A percentile compares a stretch with the other conserved stretches of the same genome.
phyloP scores from a whole-genome alignment of 2,888 invertebrate species.

The Tanytarsus gracilentus region DNA sequence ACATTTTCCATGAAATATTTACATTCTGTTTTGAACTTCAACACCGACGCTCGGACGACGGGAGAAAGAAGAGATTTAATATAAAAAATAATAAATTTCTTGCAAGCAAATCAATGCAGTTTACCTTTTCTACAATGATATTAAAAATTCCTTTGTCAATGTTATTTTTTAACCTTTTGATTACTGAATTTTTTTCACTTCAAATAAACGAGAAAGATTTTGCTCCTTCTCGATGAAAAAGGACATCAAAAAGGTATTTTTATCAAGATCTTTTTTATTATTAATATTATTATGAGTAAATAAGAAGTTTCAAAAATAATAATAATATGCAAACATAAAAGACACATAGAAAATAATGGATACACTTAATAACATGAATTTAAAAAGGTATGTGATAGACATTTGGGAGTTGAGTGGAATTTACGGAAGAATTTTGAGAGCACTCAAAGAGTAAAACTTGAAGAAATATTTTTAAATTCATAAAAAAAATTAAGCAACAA shows the following conservation, averaged over 20 bases:
- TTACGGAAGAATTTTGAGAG: no score
- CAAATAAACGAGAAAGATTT: neutral
- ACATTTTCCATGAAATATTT: neutral
- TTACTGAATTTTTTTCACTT: no score
- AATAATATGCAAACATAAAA: neutral
- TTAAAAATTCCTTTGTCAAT: neutral
- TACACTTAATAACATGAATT: no score
- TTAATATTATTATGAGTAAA: conserved; percentile 4
- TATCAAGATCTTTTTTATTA: conserved; percentile 1
- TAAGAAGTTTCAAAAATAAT: neutral
- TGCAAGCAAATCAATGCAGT: conserved; percentile 26
- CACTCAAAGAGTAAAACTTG: no score
- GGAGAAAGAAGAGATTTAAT: neutral
- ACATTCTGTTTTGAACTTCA: neutral
- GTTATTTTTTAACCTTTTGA: no score
- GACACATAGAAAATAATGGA: no score
- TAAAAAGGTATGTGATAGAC: no score
- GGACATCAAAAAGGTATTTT: neutral
- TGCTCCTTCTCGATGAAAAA: neutral
- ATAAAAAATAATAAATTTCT: neutral
- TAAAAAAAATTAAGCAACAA: no score
- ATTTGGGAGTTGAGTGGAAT: no score
- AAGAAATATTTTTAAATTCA: no score
- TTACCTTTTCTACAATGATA: neutral
- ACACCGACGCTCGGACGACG: no score